A percentile compares a stretch with the other conserved stretches of the same genome.
These are phyloP conservation scores for Gopherus evgoodei DNA, from an alignment of 2,113 vertebrate genomes.

Conservation along the genomic window DNA sequence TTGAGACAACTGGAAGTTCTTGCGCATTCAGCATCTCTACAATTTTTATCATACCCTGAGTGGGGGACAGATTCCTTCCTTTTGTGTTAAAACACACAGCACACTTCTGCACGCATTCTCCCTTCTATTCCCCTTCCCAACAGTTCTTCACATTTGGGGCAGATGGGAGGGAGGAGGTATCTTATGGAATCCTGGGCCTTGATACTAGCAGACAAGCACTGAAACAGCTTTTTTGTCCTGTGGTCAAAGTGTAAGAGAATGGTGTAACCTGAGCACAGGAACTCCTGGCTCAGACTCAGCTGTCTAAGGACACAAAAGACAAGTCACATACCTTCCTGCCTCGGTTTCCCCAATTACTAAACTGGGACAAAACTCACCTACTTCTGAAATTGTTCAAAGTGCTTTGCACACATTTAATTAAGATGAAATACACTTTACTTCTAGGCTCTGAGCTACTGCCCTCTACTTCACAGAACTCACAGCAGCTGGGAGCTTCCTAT, in stretches of 20 bases:
- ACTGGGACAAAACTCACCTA: not conserved
- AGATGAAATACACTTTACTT: not conserved
- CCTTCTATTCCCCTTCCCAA: not conserved
- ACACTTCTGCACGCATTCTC: not conserved
- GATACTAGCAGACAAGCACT: not conserved
- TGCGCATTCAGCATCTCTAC: not conserved
- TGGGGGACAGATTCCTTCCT: too few species aligned
- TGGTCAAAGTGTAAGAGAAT: not conserved
- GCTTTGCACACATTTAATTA: not conserved
- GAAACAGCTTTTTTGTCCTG: not conserved
- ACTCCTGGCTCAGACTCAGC: accelerated
- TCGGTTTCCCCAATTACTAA: not conserved
- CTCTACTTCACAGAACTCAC: not conserved
- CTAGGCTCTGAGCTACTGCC: not conserved
- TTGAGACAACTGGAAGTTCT: not conserved
- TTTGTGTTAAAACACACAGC: not conserved
- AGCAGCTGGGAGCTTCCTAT: conserved; percentile 19
- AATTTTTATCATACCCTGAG: not conserved
- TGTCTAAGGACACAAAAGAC: accelerated
- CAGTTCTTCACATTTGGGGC: not conserved
- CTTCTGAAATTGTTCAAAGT: not conserved
- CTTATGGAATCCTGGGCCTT: not conserved
- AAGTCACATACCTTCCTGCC: not conserved
- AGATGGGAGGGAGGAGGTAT: not conserved
- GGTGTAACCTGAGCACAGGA: not conserved